Evolutionary conservation across 2,888 invertebrate genomes (phyloP), one percentile per base, ranked within the genome.

Genomic region (Lypha dubia): DNA sequence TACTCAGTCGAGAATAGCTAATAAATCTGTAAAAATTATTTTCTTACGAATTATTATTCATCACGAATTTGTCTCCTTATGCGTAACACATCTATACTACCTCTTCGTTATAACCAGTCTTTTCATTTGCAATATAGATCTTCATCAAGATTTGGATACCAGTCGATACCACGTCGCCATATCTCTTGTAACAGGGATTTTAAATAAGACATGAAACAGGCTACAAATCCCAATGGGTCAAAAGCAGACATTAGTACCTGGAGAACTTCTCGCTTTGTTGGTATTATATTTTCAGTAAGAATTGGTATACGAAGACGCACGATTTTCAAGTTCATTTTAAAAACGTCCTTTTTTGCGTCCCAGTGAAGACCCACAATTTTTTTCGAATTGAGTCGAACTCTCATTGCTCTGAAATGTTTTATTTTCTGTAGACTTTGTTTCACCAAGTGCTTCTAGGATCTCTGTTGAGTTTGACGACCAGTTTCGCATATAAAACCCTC

Each of bases 231-330:
- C 13, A 71, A 9, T 0, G 77, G 70, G 17, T 75, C 81, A 6
- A 76, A 82, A 20, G 76, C 76, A 0, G 81, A 75, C 75, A 70
- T 74, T 3, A 82, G 5, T 7, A 82, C 67, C 17, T 71, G 63
- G 0, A 76, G 51, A 8, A 83, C 41, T 17, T 79, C 79, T 28
- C 79, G 9, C 5, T 83, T 79, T 3, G 79, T 79, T 15, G 77
- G 73, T 6, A 79, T 20, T 38, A 83, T 17, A 5, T 67, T 22
- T 15, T 11, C 32, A 17, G 3, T n/a, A 1, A 79, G 1, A 38
- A 79, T 73, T 8, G 65, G 73, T 49, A 49, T 20, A 0, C 13
- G 11, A 28, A 73, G 56, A 8, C 74, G 20, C 0, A 51, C 67
- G 53, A 80, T 68, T 22, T 60, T 67, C n/a, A 67, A 17, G 60